These are phyloP conservation scores for Lasioglossum calceatum DNA, from an alignment of 2,888 invertebrate species.

Conservation along the genomic window DNA sequence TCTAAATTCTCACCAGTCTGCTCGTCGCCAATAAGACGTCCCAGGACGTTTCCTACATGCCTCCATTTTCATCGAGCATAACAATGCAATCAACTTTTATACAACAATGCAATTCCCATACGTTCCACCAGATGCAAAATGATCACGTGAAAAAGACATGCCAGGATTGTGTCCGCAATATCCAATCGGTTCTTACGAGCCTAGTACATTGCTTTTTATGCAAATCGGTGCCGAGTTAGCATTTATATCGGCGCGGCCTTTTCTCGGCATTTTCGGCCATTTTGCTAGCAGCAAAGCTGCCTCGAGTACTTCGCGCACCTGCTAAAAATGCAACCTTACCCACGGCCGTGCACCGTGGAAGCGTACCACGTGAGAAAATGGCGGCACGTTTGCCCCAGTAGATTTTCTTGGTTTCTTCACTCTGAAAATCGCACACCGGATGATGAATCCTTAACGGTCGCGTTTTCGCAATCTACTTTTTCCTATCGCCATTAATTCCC, in stretches of 20 bases:
- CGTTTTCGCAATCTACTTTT: conserved; percentile 61
- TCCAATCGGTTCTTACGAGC: conserved; percentile 1
- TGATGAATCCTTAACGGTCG: conserved; percentile 26
- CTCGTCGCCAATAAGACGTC: not conserved
- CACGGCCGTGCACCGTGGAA: not conserved
- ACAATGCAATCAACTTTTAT: not conserved
- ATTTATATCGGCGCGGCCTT: conserved; percentile 46
- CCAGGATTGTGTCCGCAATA: not conserved
- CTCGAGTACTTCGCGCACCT: not conserved
- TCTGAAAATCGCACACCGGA: not conserved
- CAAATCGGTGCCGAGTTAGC: conserved; percentile 47
- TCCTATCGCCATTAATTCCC: conserved; percentile 30
- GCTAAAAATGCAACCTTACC: not conserved
- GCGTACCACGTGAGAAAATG: not conserved
- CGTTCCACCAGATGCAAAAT: not conserved
- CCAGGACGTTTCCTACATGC: not conserved
- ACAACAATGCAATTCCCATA: not conserved
- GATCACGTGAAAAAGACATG: not conserved
- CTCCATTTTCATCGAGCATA: not conserved
- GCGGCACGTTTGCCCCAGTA: not conserved
- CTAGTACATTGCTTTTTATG: conserved; percentile 59
- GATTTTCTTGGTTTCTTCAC: not conserved
- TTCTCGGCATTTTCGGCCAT: conserved; percentile 47
- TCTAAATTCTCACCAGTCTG: not conserved
- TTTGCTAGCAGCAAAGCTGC: not conserved